phyloP scores from a whole-genome alignment of 2,888 invertebrate genomes.

The Pollenia angustigena region DNA sequence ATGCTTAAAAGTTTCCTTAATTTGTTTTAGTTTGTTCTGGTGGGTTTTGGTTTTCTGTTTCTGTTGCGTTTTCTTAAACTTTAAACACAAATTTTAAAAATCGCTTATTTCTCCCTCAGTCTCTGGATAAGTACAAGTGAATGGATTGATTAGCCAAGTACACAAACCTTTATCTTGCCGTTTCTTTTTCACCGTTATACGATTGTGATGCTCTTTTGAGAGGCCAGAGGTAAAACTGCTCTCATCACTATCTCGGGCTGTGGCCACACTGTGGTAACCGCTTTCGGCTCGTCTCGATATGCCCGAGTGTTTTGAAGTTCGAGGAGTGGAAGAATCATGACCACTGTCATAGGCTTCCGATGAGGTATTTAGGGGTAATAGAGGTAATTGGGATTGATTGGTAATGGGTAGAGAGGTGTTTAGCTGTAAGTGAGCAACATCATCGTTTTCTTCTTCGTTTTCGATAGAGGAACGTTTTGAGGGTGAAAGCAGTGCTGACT shows the following conservation, averaged over 20 bases:
- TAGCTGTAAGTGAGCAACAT: conserved; percentile 73
- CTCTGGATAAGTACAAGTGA: conserved; percentile 91
- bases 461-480: conserved; percentile 80
- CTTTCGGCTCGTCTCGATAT: conserved; percentile 93
- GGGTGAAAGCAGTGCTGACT: conserved; percentile 79
- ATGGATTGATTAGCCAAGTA: conserved; percentile 90
- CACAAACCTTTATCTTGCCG: conserved; percentile 90
- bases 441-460: conserved; percentile 76
- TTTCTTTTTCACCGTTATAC: conserved; percentile 85
- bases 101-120: conserved; percentile 89
- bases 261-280: conserved; percentile 95
- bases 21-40: conserved; percentile 56
- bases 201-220: conserved; percentile 83
- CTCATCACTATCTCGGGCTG: conserved; percentile 91
- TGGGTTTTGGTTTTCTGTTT: conserved; percentile 52
- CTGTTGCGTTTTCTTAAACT: neutral
- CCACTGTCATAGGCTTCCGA: conserved; percentile 91
- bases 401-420: conserved; percentile 79
- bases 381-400: conserved; percentile 82
- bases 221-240: conserved; percentile 91
- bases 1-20: conserved; percentile 57
- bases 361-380: conserved; percentile 84
- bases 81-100: conserved; percentile 81
- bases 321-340: conserved; percentile 92
- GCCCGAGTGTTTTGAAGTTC: conserved; percentile 92